Evolutionary conservation across 2,888 invertebrate species (phyloP).

Genomic region (Dicranocentrus wangi): DNA sequence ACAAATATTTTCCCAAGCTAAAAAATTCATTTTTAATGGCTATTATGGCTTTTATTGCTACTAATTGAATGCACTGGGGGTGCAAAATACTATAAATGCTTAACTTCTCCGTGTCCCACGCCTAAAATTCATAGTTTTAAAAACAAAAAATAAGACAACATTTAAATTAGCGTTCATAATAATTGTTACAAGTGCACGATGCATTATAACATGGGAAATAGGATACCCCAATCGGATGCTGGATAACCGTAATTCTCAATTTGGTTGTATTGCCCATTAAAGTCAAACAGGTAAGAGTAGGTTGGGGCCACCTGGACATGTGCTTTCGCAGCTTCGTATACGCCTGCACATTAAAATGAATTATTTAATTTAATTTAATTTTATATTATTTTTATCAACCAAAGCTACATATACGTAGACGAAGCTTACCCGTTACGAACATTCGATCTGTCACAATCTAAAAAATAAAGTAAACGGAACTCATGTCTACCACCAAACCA

Average conservation of each 20-base stretch:
- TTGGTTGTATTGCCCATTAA: constrained; percentile 61
- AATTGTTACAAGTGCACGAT: background rate
- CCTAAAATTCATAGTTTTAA: constrained; percentile 41
- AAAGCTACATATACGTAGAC: no score
- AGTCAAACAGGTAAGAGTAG: constrained; percentile 61
- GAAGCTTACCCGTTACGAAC: constrained; percentile 54
- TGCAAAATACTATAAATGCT: no score
- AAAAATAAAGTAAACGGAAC: background rate
- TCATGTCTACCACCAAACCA: no score
- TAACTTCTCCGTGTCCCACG: constrained; percentile 39
- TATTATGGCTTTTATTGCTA: no score
- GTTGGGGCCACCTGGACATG: constrained; percentile 67
- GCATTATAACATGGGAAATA: background rate
- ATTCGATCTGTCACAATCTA: constrained; percentile 67
- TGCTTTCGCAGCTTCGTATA: constrained; percentile 64
- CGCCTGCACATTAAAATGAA: background rate
- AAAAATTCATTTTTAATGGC: no score
- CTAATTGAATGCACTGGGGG: no score
- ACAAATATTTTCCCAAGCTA: constrained; percentile 1
- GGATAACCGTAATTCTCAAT: constrained; percentile 56
- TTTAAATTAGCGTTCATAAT: no score
- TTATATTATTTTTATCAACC: no score
- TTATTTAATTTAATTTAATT: no score
- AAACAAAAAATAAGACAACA: background rate
- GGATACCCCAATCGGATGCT: constrained; percentile 56